These are phyloP conservation scores for Drosophila simulans DNA, from an alignment of 1,140 invertebrate genomes.

Conservation along the genomic window DNA sequence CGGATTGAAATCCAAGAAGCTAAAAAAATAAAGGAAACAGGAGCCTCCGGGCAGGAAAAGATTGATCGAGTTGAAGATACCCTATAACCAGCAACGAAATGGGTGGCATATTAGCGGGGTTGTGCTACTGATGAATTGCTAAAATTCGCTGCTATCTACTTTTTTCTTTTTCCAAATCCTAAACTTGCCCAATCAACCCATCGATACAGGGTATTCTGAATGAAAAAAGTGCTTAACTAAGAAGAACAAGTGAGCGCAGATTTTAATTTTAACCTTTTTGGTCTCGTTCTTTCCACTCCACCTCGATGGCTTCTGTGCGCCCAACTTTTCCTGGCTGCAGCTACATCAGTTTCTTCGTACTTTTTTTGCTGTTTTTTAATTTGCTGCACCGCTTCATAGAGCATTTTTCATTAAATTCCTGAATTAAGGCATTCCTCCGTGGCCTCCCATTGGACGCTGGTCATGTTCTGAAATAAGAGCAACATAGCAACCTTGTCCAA, in stretches of 20 bases:
- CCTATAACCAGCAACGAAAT: neutral
- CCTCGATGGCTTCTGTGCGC: conserved; percentile 57
- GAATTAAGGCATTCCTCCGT: conserved; percentile 78
- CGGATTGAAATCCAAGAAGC: conserved; percentile 22
- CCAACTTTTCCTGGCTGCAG: conserved; percentile 50
- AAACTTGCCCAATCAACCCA: neutral
- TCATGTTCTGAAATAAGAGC: conserved; percentile 80
- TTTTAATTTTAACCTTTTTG: conserved; percentile 80
- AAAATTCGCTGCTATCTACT: neutral
- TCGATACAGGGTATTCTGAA: conserved; percentile 1
- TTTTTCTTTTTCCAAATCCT: neutral
- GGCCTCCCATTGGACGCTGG: conserved; percentile 55
- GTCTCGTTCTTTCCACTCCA: conserved; percentile 15
- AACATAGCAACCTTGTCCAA: conserved; percentile 77
- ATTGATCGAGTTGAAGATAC: conserved; percentile 17
- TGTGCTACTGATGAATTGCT: too few species aligned
- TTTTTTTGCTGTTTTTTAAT: conserved; percentile 63
- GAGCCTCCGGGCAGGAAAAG: neutral
- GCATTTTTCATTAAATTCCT: conserved; percentile 83
- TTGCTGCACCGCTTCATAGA: conserved; percentile 78
- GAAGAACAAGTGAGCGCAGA: conserved; percentile 57
- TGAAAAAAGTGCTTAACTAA: conserved; percentile 26
- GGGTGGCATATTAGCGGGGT: too few species aligned
- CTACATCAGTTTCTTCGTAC: neutral
- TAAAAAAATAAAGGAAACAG: conserved; percentile 11